These are phyloP conservation scores for Habrosyne pyritoides DNA, from an alignment of 2,888 invertebrate genomes.

Conservation along the genomic window DNA sequence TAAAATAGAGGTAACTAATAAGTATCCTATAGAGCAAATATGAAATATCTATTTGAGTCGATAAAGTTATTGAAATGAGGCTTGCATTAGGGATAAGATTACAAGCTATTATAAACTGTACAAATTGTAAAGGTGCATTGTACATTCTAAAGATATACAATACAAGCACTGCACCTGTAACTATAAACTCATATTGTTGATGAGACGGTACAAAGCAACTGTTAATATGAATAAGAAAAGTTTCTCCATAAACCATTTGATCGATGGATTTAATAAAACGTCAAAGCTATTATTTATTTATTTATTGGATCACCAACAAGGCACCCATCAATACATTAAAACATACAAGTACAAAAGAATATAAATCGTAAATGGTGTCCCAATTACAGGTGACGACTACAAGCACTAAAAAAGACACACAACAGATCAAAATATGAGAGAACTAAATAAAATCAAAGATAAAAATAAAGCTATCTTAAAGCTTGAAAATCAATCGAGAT, in stretches of 20 bases:
- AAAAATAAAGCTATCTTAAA: background rate
- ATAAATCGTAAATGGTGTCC: no score
- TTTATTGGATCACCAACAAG: no score
- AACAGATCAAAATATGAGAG: no score
- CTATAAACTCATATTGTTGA: background rate
- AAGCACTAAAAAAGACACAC: no score
- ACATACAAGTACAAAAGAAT: no score
- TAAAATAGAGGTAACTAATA: background rate
- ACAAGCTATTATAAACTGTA: background rate
- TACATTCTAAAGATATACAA: background rate
- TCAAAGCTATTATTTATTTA: no score
- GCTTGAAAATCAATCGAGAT: background rate
- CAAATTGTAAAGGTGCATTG: background rate
- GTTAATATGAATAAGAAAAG: background rate
- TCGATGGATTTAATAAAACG: no score
- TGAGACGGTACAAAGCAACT: background rate
- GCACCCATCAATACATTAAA: no score
- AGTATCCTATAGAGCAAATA: background rate
- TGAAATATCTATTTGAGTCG: background rate
- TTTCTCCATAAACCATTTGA: background rate
- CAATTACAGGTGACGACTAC: no score
- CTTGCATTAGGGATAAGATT: background rate
- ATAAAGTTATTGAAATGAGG: background rate
- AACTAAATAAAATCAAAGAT: no score
- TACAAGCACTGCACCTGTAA: background rate